phyloP scores from a whole-genome alignment of 2,797 vertebrate species.

The Peromyscus nudipes region DNA sequence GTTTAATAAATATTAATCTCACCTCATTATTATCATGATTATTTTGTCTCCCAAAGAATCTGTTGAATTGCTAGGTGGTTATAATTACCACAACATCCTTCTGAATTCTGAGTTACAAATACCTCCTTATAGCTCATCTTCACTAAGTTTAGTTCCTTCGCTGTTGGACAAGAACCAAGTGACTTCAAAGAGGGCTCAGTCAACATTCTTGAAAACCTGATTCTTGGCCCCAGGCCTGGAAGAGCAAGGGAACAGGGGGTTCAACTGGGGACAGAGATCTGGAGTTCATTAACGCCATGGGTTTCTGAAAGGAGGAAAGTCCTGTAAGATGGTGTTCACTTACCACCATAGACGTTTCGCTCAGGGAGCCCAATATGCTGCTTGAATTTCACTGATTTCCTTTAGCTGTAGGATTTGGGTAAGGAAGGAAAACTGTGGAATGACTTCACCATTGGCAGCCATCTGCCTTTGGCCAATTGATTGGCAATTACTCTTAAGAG shows the following conservation, averaged over 20 bases:
- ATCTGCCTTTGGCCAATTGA: constrained; percentile 69
- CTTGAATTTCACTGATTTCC: constrained; percentile 82
- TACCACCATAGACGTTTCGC: constrained; percentile 65
- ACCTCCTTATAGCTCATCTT: neutral
- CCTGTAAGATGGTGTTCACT: constrained; percentile 69
- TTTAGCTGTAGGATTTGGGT: constrained; percentile 68
- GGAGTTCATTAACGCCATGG: constrained; percentile 68
- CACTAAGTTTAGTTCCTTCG: neutral
- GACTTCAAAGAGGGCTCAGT: constrained; percentile 15
- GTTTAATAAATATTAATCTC: neutral
- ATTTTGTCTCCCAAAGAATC: neutral
- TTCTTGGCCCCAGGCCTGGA: constrained; percentile 17
- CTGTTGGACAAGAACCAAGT: neutral
- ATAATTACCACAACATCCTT: neutral
- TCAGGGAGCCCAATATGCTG: constrained; percentile 65
- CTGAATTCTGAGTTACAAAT: constrained; percentile 6
- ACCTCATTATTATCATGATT: neutral
- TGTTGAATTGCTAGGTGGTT: neutral
- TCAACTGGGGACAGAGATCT: constrained; percentile 68
- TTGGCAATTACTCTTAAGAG: constrained; percentile 63
- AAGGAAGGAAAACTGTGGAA: constrained; percentile 69
- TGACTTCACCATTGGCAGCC: constrained; percentile 80
- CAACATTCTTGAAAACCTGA: constrained; percentile 62
- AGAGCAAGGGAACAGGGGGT: constrained; percentile 19
- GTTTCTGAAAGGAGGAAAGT: constrained; percentile 65